Conservation (phyloP, 2,113 vertebrate species). For the Bubo scandiacus region DNA sequence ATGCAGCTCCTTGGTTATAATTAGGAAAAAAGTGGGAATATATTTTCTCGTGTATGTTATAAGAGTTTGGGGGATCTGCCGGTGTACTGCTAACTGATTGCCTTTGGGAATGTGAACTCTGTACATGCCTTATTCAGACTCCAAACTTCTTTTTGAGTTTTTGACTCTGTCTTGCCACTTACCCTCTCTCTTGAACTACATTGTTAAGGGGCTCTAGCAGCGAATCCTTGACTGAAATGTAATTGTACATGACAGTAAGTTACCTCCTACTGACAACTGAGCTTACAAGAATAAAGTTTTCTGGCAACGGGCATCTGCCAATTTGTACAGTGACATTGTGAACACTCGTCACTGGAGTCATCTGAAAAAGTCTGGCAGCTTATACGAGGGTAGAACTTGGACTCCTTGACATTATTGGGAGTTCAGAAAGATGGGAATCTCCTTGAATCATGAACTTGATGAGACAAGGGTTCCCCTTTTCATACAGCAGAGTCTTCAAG, state of each 20-base stretch:
- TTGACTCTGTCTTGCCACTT: neutral
- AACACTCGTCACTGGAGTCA: neutral
- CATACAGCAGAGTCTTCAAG: neutral
- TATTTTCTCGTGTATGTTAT: neutral
- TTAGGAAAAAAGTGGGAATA: neutral
- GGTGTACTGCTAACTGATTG: neutral
- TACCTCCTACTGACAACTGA: neutral
- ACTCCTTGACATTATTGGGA: neutral
- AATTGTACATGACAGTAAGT: neutral
- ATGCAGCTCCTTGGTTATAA: neutral
- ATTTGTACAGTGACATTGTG: neutral
- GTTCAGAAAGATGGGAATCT: neutral
- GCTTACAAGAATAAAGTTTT: neutral
- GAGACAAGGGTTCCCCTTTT: neutral
- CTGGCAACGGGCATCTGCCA: neutral
- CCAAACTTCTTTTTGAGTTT: neutral
- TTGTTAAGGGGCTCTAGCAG: neutral
- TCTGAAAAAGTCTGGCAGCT: neutral
- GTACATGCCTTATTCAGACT: neutral
- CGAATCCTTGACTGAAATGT: neutral
- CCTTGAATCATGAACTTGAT: neutral
- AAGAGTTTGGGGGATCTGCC: neutral
- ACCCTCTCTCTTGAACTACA: neutral
- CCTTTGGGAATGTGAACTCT: neutral
- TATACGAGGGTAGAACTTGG: neutral